Evolutionary conservation across 2,797 vertebrate genomes (phyloP), one percentile per base, ranked within the genome.

Genomic region (Tympanoctomys barrerae): DNA sequence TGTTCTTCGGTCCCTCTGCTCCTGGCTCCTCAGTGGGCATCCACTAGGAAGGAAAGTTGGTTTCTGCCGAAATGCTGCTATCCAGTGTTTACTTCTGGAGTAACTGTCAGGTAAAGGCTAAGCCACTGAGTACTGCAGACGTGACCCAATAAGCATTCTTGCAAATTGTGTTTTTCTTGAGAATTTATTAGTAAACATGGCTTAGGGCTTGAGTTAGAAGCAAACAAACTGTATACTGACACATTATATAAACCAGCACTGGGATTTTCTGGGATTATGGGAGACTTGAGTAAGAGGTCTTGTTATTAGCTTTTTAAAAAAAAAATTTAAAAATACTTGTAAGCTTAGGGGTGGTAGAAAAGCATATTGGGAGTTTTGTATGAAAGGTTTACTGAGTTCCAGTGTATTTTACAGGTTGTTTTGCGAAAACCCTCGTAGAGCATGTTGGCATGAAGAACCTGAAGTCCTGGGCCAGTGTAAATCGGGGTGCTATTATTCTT

Each of bases 401-500:
- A 0, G 0, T 95, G 0, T 57, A 4, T 62, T 66, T 97, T 92
- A 95, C 98, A 99, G 99, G 99, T 96, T 98, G 98, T 49, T 99
- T 99, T 98, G 98, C 98, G 96, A 99, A 98, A 98, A 99, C 99
- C 0, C 98, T 99, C 83, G 77, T 99, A 93, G 99, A 99, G 68
- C 98, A 93, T 1, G 99, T 99, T 90, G 99, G 99, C 33, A 91
- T 99, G 46, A 98, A 99, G 73, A 99, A 98, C 7, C 97, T 99
- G 96, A 99, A 98, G 98, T 99, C 97, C 64, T 99, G 99, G 99
- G 98, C 98, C 71, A 98, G 97, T 90, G 98, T 99, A 86, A 99
- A 99, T 98, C 99, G 99, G 97, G 99, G 99, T 12, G 99, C 99
- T 96, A 99, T 99, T 97, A 98, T 99, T 94, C 99, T 99, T 80